Evolutionary conservation across 1,140 invertebrate species (phyloP).

Genomic region (Zaprionus gabonicus): DNA sequence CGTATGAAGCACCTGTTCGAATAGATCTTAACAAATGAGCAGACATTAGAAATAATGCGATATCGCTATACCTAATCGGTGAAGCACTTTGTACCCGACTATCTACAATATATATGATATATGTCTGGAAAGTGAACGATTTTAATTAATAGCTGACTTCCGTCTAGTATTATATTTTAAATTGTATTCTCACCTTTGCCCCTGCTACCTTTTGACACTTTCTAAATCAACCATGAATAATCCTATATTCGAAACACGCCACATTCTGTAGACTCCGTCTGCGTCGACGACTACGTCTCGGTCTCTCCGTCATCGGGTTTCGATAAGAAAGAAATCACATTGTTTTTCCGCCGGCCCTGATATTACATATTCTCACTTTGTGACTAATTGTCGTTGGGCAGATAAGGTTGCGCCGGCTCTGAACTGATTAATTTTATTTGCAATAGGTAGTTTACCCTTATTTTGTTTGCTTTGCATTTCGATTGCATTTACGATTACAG

Average conservation of each 20-base stretch:
- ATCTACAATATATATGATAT: slow-evolving; percentile 1
- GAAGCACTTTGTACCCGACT: neutral
- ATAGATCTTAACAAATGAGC: neutral
- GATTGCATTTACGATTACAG: slow-evolving; percentile 14
- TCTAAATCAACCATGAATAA: neutral
- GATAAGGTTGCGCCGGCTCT: slow-evolving; percentile 17
- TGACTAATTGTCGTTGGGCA: slow-evolving; percentile 52
- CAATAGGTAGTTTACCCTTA: slow-evolving; percentile 6
- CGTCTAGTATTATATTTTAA: neutral
- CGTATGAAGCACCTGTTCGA: slow-evolving; percentile 9
- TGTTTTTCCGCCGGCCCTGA: slow-evolving; percentile 36
- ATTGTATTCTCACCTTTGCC: neutral
- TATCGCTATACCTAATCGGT: neutral
- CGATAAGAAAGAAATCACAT: slow-evolving; percentile 37
- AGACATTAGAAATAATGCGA: neutral
- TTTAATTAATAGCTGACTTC: neutral
- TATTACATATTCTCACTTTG: slow-evolving; percentile 8
- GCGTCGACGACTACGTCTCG: neutral
- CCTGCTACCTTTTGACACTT: neutral
- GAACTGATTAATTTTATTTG: neutral
- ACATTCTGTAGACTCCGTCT: neutral
- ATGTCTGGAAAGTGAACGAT: neutral
- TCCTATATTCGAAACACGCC: neutral
- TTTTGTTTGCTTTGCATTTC: slow-evolving; percentile 15
- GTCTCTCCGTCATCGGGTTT: neutral